phyloP scores from a whole-genome alignment of 1,140 invertebrate species.

The Plectrocnemia conspersa region DNA sequence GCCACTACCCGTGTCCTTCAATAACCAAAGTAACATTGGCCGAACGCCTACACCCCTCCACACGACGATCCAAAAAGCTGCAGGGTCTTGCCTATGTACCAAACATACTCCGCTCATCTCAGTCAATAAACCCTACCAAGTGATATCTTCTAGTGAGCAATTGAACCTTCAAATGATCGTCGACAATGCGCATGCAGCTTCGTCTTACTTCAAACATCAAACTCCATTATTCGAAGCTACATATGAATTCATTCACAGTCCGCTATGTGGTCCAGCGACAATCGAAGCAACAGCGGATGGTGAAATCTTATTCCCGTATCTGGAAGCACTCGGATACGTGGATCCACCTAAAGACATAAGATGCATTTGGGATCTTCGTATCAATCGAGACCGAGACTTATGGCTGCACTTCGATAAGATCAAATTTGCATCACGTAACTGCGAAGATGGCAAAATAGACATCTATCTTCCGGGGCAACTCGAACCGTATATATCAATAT shows the following conservation, averaged over 20 bases:
- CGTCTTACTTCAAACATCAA: slow-evolving; percentile 81
- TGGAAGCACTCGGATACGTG: slow-evolving; percentile 73
- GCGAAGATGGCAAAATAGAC: slow-evolving; percentile 79
- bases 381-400: slow-evolving; percentile 73
- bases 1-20: slow-evolving; percentile 50
- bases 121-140: slow-evolving; percentile 54
- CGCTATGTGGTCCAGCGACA: slow-evolving; percentile 76
- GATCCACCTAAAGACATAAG: slow-evolving; percentile 70
- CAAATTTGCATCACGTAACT: slow-evolving; percentile 73
- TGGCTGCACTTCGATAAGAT: slow-evolving; percentile 84
- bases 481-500: slow-evolving; percentile 71
- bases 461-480: slow-evolving; percentile 66
- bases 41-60: slow-evolving; percentile 51
- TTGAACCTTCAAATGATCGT: slow-evolving; percentile 74
- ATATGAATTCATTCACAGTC: slow-evolving; percentile 84
- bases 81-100: slow-evolving; percentile 62
- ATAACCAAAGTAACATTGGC: slow-evolving; percentile 39
- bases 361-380: slow-evolving; percentile 82
- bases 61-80: slow-evolving; percentile 49
- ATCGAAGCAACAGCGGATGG: slow-evolving; percentile 72
- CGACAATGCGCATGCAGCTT: slow-evolving; percentile 73
- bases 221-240: slow-evolving; percentile 75
- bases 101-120: slow-evolving; percentile 53
- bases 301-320: slow-evolving; percentile 78
- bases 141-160: slow-evolving; percentile 72